Conservation (phyloP, 2,113 vertebrate species). For the Festucalex cinctus region DNA sequence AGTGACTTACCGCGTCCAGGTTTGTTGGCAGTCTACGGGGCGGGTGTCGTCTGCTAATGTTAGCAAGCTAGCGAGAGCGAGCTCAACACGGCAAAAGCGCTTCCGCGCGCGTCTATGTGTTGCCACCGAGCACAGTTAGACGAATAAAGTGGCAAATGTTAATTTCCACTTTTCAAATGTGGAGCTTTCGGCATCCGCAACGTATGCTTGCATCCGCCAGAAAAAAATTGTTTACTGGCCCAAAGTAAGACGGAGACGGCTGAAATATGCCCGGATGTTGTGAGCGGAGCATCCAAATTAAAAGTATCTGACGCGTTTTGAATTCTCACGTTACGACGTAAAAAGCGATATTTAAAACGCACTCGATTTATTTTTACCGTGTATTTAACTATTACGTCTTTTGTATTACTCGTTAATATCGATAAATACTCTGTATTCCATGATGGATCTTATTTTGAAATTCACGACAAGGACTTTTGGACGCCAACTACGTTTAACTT, state of each 20-base stretch:
- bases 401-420: too few species aligned
- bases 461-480: conserved; percentile 15
- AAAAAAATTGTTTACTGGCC: conserved; percentile 31
- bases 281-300: conserved; percentile 32
- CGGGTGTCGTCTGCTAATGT: conserved; percentile 29
- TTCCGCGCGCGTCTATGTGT: background rate
- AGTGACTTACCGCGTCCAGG: conserved; percentile 46
- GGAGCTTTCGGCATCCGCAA: conserved; percentile 3
- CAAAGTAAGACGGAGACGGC: conserved; percentile 24
- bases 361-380: too few species aligned
- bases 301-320: background rate
- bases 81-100: conserved; percentile 9
- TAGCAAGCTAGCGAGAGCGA: conserved; percentile 47
- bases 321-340: background rate
- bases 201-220: conserved; percentile 11
- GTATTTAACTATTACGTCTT: background rate
- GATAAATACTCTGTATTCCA: background rate
- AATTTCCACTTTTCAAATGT: background rate
- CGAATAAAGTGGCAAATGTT: background rate
- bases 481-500: background rate
- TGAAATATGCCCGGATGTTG: conserved; percentile 22
- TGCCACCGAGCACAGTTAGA: background rate
- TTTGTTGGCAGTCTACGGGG: conserved; percentile 11
- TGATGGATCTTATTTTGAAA: conserved; percentile 25
- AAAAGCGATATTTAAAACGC: background rate